These are phyloP conservation scores for Caenorhabditis sp. DNA, from an alignment of 2,888 invertebrate genomes.

Conservation along the genomic window DNA sequence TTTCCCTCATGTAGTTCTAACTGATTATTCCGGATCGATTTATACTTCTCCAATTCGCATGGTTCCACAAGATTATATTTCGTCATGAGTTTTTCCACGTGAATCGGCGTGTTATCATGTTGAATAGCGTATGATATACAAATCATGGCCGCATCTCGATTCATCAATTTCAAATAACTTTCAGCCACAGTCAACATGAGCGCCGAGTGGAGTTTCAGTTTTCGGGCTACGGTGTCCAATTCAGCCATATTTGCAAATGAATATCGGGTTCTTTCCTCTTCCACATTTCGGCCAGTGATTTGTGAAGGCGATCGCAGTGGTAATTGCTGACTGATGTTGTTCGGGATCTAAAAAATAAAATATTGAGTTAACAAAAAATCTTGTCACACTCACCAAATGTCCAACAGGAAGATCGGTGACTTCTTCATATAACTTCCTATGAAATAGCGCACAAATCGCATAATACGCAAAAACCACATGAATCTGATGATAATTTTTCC, in stretches of 20 bases:
- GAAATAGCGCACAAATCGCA: slow-evolving; percentile 47
- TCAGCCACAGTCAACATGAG: slow-evolving; percentile 33
- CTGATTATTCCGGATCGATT: slow-evolving; percentile 20
- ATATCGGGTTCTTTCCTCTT: slow-evolving; percentile 30
- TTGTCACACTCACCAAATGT: slow-evolving; percentile 26
- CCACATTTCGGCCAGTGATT: slow-evolving; percentile 34
- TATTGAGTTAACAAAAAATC: not conserved
- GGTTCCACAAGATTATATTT: slow-evolving; percentile 39
- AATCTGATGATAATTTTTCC: slow-evolving; percentile 30
- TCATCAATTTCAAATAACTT: slow-evolving; percentile 39
- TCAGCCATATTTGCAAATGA: slow-evolving; percentile 33
- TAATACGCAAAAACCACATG: slow-evolving; percentile 57
- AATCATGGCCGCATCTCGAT: slow-evolving; percentile 37
- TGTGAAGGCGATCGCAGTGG: slow-evolving; percentile 28
- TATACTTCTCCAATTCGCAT: slow-evolving; percentile 29
- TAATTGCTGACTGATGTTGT: not conserved
- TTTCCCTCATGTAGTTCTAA: slow-evolving; percentile 27
- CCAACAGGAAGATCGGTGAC: slow-evolving; percentile 38
- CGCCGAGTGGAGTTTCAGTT: slow-evolving; percentile 15
- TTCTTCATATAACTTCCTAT: slow-evolving; percentile 37
- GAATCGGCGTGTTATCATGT: slow-evolving; percentile 20
- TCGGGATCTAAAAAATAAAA: slow-evolving; percentile 4
- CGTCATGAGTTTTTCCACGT: slow-evolving; percentile 28
- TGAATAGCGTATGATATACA: slow-evolving; percentile 33
- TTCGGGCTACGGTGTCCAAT: slow-evolving; percentile 21